Evolutionary conservation across 2,888 invertebrate species (phyloP).

Genomic region (Oscheius sp.): DNA sequence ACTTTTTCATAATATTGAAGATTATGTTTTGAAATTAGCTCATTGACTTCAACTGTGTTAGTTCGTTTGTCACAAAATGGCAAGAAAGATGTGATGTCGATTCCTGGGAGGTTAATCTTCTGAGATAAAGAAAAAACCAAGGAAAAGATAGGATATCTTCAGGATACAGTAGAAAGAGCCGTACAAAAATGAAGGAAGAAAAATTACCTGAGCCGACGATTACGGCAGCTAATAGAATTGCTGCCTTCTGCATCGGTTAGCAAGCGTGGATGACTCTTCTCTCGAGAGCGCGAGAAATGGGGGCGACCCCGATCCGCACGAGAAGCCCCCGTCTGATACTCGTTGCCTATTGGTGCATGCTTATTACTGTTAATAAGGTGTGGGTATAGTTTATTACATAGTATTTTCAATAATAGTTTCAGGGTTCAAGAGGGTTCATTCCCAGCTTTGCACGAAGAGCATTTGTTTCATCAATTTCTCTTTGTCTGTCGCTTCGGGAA

Average conservation of each 20-base stretch:
- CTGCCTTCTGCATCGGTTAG: conserved; percentile 22
- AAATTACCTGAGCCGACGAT: conserved; percentile 21
- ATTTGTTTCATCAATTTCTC: conserved; percentile 74
- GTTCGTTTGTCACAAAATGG: too few species aligned
- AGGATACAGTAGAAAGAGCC: too few species aligned
- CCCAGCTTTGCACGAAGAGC: conserved; percentile 74
- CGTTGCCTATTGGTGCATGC: conserved; percentile 9
- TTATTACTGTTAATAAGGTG: background rate
- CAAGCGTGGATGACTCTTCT: conserved; percentile 23
- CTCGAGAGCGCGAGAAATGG: conserved; percentile 26
- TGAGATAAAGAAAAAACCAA: too few species aligned
- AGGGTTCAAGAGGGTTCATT: conserved; percentile 72
- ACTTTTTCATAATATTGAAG: too few species aligned
- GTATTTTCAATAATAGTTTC: background rate
- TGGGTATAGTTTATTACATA: background rate
- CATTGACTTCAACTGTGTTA: too few species aligned
- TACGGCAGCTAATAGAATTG: conserved; percentile 5
- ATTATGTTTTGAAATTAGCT: too few species aligned
- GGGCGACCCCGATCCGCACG: conserved; percentile 25
- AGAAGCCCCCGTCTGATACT: conserved; percentile 29
- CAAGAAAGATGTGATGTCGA: too few species aligned
- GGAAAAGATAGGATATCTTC: too few species aligned
- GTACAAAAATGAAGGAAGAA: too few species aligned
- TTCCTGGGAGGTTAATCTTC: too few species aligned
- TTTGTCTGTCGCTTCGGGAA: conserved; percentile 72